phyloP scores from a whole-genome alignment of 2,888 invertebrate genomes.

The Mellilla xanthometata region DNA sequence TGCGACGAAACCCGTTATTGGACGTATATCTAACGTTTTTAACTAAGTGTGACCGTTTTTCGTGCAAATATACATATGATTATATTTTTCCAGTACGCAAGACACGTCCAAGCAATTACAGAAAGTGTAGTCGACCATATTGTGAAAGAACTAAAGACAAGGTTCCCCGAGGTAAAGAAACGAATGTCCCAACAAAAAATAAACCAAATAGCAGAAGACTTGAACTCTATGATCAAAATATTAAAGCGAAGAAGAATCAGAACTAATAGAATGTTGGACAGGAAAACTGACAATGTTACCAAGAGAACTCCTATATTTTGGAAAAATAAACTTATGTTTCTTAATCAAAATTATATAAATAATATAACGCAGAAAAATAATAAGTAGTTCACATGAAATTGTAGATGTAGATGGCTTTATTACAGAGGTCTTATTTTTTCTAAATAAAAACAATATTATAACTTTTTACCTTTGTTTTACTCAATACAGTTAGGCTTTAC shows the following conservation, averaged over 20 bases:
- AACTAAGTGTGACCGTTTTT: too few species aligned
- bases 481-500: too few species aligned
- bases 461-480: too few species aligned
- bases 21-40: too few species aligned
- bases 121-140: slow-evolving; percentile 45
- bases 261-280: not conserved
- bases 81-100: slow-evolving; percentile 41
- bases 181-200: not conserved
- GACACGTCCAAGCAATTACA: slow-evolving; percentile 45
- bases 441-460: too few species aligned
- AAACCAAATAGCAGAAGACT: not conserved
- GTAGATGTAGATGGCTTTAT: too few species aligned
- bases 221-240: not conserved
- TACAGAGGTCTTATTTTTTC: too few species aligned
- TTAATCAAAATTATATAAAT: not conserved
- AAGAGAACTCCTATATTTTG: slow-evolving; percentile 1
- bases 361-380: too few species aligned
- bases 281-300: not conserved
- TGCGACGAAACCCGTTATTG: too few species aligned
- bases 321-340: slow-evolving; percentile 11
- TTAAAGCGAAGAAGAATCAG: slow-evolving; percentile 1
- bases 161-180: slow-evolving; percentile 18
- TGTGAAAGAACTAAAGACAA: slow-evolving; percentile 38
- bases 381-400: too few species aligned
- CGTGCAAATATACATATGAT: too few species aligned